A percentile compares a stretch with the other conserved stretches of the same genome.
phyloP scores from a whole-genome alignment of 2,888 invertebrate genomes.

The Caenorhabditis sp. region DNA sequence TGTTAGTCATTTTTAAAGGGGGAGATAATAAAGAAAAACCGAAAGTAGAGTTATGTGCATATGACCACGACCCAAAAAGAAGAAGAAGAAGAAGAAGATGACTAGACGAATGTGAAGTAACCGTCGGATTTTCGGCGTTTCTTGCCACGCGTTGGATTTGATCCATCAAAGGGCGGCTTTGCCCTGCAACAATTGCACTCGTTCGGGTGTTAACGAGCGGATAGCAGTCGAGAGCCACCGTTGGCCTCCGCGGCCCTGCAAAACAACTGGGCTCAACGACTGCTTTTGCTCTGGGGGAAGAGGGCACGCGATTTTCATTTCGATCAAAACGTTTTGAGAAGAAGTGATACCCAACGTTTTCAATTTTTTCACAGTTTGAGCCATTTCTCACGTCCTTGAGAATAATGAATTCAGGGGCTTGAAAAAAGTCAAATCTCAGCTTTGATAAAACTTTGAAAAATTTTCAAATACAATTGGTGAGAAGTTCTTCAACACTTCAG shows the following conservation, averaged over 20 bases:
- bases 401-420: no score
- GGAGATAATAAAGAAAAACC: slow-evolving; percentile 18
- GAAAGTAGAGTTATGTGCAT: slow-evolving; percentile 14
- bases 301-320: no score
- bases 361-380: no score
- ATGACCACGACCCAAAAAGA: slow-evolving; percentile 7
- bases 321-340: no score
- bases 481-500: no score
- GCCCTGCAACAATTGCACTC: slow-evolving; percentile 53
- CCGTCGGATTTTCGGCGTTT: slow-evolving; percentile 71
- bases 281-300: slow-evolving; percentile 30
- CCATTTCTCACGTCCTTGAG: no score
- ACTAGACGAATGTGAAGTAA: slow-evolving; percentile 71
- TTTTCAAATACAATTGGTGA: no score
- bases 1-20: no score
- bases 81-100: neutral
- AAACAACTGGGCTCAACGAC: slow-evolving; percentile 34
- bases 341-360: no score
- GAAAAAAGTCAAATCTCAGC: no score
- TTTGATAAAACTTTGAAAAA: no score
- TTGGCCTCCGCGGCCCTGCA: slow-evolving; percentile 52
- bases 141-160: slow-evolving; percentile 69
- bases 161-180: slow-evolving; percentile 69
- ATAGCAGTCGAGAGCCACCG: slow-evolving; percentile 47
- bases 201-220: slow-evolving; percentile 40